Evolutionary conservation across 2,113 vertebrate genomes (phyloP).

Genomic region (Mobula hypostoma): DNA sequence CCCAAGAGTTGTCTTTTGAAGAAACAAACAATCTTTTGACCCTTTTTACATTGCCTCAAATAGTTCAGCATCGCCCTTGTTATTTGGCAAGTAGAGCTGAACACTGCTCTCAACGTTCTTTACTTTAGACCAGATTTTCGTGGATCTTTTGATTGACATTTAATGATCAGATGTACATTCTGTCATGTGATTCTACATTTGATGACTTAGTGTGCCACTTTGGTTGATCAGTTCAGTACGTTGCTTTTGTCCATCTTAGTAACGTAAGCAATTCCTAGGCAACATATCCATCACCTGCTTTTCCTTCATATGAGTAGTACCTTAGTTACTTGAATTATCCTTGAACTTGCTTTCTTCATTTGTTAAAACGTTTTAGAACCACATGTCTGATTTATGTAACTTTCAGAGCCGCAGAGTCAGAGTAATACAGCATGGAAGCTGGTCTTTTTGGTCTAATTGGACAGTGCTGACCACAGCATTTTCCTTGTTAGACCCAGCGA

Average conservation of each 20-base stretch:
- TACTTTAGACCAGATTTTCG: neutral
- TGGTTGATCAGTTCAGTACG: neutral
- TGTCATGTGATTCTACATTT: neutral
- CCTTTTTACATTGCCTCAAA: neutral
- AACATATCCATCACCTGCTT: neutral
- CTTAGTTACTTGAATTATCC: neutral
- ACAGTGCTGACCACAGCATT: too few relatives aligned
- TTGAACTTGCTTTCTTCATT: neutral
- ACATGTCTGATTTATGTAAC: neutral
- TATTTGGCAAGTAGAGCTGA: neutral
- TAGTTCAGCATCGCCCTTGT: too few relatives aligned
- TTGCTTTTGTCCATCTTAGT: neutral
- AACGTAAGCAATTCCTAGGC: neutral
- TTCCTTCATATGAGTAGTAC: neutral
- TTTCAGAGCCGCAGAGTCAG: too few relatives aligned
- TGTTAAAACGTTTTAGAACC: neutral
- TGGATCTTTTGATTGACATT: neutral
- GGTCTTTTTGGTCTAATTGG: too few relatives aligned
- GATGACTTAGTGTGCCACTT: too few relatives aligned
- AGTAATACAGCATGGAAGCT: too few relatives aligned
- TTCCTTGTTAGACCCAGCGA: too few relatives aligned
- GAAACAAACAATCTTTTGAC: neutral
- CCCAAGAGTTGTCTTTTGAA: neutral
- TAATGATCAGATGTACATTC: neutral
- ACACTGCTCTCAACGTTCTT: neutral